These are phyloP conservation scores for Phengaris arion DNA, from an alignment of 2,888 invertebrate genomes.

Conservation along the genomic window DNA sequence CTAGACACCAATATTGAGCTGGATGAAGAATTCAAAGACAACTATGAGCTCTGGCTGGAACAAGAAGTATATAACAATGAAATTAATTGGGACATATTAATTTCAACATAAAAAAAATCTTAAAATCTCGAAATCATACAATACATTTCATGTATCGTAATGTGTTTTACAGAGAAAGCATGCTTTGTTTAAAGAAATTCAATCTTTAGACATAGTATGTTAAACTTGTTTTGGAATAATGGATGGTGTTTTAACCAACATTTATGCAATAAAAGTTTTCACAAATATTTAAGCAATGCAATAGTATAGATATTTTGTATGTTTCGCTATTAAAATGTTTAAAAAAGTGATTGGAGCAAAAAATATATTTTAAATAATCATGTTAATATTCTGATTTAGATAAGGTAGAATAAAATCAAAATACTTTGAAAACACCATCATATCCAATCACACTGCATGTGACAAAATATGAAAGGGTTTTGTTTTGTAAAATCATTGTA, in stretches of 20 bases:
- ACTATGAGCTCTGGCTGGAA: conserved; percentile 97
- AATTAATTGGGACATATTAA: conserved; percentile 42
- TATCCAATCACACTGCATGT: not conserved
- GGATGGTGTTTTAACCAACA: no score
- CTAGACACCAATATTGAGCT: conserved; percentile 89
- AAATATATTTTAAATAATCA: not conserved
- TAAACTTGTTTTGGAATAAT: no score
- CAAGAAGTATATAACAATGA: conserved; percentile 96
- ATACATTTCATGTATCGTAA: not conserved
- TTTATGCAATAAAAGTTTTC: not conserved
- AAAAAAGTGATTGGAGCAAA: not conserved
- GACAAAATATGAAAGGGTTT: not conserved
- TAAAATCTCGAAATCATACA: conserved; percentile 1
- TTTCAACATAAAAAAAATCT: conserved; percentile 35
- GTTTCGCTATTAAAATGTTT: not conserved
- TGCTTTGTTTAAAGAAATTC: no score
- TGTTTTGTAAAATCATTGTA: not conserved
- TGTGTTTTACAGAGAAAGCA: not conserved
- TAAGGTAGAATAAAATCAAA: not conserved
- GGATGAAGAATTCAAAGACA: conserved; percentile 94
- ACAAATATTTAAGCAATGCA: not conserved
- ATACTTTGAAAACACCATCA: no score
- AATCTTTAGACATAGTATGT: no score
- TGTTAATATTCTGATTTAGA: not conserved
- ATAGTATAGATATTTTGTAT: not conserved